Conservation (phyloP, 2,113 vertebrate species). For the Nanorana parkeri region DNA sequence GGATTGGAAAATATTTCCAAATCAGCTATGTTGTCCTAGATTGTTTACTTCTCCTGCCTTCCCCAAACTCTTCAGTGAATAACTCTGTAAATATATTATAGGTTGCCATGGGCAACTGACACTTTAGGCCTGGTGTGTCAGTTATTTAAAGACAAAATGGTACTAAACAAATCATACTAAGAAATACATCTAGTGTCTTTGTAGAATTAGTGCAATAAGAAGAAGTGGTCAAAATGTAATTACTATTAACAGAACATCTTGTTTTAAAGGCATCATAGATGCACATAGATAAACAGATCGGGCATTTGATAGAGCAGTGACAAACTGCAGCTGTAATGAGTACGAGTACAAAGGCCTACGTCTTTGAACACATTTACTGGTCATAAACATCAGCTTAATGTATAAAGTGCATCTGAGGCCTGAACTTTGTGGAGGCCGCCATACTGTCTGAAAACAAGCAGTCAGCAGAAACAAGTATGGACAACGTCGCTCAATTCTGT, state of each 20-base stretch:
- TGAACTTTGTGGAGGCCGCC: background rate
- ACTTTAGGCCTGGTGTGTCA: background rate
- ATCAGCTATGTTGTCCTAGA: too few species aligned
- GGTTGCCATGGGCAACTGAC: too few species aligned
- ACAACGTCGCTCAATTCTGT: too few species aligned
- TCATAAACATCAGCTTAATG: background rate
- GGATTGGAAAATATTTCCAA: too few species aligned
- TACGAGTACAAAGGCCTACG: background rate
- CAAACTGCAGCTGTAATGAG: background rate
- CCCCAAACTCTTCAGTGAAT: too few species aligned
- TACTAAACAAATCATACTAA: background rate
- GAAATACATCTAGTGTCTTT: background rate
- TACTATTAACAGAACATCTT: background rate
- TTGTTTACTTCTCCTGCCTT: too few species aligned
- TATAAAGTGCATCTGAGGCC: background rate
- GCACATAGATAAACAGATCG: background rate
- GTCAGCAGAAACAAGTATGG: too few species aligned
- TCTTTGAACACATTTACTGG: background rate
- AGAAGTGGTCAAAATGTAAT: background rate
- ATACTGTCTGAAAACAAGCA: background rate
- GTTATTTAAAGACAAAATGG: background rate
- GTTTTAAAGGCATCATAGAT: conserved; percentile 39
- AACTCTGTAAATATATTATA: too few species aligned
- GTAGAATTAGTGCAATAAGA: conserved; percentile 13
- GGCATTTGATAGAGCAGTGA: background rate